Evolutionary conservation across 2,888 invertebrate species (phyloP), one percentile per base, ranked within the genome.

Genomic region (Spodoptera exigua): DNA sequence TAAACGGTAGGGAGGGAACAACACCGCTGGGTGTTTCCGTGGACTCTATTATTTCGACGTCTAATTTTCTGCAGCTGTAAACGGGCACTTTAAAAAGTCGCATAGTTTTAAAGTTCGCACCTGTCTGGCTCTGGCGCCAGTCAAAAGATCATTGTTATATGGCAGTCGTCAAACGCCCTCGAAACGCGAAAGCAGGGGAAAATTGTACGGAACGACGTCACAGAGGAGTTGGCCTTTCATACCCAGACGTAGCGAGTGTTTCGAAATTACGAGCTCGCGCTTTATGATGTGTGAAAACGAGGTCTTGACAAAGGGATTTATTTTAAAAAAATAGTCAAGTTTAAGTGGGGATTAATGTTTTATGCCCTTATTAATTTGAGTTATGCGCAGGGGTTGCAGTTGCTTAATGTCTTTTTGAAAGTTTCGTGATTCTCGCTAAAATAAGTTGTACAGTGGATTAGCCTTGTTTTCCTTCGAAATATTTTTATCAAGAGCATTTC

Each of bases 131-230:
- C 80, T 70, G 69, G 75, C 78, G 79, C 79, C 81, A 82, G 87
- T 91, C 88, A 90, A 92, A 91, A 90, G 90, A 87, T 87, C 89
- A 91, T 90, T 91, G 91, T 92, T 83, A 76, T 74, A 66, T 69
- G 78, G 83, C 61, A 56, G 70, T 61, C 86, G 87, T 86, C 77
- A 85, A 88, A 88, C 83, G 82, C 81, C 82, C 85, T 84, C 78
- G 76, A 79, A 85, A 82, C 73, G 74, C 62, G 70, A 80, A 72
- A 75, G 81, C 84, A 86, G 54, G 45, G 57, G 34, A 52, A 67
- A 70, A 70, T 47, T 70, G 71, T 66, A 55, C 48, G 14, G 49
- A 70, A 44, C 49, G 27, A 40, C 47, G 73, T 78, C 53, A 60
- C 47, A 68, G 73, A 77, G 71, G 79, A 84, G 80, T 76, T 79